These are phyloP conservation scores for Uria aalge DNA, from an alignment of 2,113 vertebrate species.

Conservation along the genomic window DNA sequence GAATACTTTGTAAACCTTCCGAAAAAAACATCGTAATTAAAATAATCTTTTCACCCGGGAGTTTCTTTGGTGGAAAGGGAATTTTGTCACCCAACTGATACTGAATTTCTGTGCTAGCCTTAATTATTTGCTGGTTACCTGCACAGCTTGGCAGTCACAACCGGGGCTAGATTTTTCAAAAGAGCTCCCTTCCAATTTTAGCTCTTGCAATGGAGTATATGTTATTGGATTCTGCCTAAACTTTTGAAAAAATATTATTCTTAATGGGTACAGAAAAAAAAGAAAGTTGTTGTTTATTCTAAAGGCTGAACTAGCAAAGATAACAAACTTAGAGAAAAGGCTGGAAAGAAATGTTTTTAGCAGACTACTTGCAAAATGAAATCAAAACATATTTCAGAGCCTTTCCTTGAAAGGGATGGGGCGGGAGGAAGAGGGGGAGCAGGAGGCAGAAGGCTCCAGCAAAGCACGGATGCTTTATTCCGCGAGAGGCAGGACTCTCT, in stretches of 20 bases:
- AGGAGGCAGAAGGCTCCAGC: background rate
- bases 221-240: background rate
- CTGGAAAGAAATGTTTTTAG: constrained; percentile 22
- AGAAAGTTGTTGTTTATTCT: background rate
- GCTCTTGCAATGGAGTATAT: background rate
- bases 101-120: background rate
- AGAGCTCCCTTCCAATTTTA: background rate
- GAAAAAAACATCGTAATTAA: constrained; percentile 13
- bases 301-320: constrained; percentile 16
- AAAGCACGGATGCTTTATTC: background rate
- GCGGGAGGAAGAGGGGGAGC: background rate
- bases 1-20: constrained; percentile 1
- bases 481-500: background rate
- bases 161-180: background rate
- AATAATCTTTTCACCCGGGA: background rate
- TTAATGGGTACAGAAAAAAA: background rate
- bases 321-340: constrained; percentile 30
- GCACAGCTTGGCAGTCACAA: background rate
- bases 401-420: constrained; percentile 1
- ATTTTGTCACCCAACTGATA: constrained; percentile 22
- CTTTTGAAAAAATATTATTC: constrained; percentile 25
- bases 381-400: constrained; percentile 11
- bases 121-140: constrained; percentile 15
- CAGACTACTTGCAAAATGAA: constrained; percentile 19
- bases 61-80: constrained; percentile 13